Evolutionary conservation across 2,888 invertebrate species (phyloP), one percentile per base, ranked within the genome.

Genomic region (Cheilosia variabilis): DNA sequence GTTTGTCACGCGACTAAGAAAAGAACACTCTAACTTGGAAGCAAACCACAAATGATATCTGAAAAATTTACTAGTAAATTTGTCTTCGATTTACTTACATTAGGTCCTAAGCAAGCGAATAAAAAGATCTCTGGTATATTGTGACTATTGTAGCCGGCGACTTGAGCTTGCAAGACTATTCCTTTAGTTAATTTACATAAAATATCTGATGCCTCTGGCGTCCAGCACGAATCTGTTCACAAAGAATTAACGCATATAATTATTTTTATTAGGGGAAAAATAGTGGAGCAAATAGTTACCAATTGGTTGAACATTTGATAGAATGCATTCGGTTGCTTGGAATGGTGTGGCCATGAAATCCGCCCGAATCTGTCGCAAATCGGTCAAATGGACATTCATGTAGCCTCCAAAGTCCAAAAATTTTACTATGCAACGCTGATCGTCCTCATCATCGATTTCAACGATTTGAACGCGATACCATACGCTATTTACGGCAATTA

Each of bases 371-470:
- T 99, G 98, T 91, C 97, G 95, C 90, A 99, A 94, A 88, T 95
- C 94, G 73, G 94, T 93, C 88, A 96, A 95, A 89, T 95, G 95
- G 72, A 98, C 94, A 79, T 94, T 94, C 90, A 96, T 95, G 92
- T 96, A 99, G 65, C 99, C 99, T 62, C 99, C 99, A 90, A 97
- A 98, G 93, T 99, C 99, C 65, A 99, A 95, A 91, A 97, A 96
- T 92, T 96, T 96, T 75, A 98, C 95, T 87, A 97, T 94, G 88
- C 96, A 96, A 37, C 90, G 89, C 78, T 90, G 89, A 71, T 88
- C 88, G 41, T 90, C 89, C n/a, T 90, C 90, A 45, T 77, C 24
- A 87, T 91, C 91, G 52, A 95, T 94, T 89, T 95, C 94, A 81
- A 96, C 94, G 66, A 98, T 95, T 93, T 97, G 96, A 15, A 97